Conservation (phyloP, 1,140 invertebrate species). For the Caenorhabditis tropicalis region DNA sequence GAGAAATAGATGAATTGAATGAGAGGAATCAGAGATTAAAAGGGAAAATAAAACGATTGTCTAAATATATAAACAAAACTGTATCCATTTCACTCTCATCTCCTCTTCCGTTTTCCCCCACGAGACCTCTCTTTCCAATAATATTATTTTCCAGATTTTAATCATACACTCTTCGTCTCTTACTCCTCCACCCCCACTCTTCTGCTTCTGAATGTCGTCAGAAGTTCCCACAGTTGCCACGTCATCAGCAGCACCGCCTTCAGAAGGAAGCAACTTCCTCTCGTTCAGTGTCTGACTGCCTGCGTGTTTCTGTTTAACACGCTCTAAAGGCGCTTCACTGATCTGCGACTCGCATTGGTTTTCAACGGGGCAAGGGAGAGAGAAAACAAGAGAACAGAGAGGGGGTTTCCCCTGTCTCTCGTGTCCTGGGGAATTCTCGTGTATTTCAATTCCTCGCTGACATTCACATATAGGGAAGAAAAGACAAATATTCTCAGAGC, state of each 20-base stretch:
- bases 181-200: background rate
- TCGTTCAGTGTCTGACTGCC: background rate
- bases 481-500: no score
- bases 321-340: background rate
- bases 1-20: background rate
- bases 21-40: background rate
- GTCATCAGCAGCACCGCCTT: constrained; percentile 40
- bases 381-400: background rate
- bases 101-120: background rate
- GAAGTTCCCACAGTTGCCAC: constrained; percentile 42
- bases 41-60: background rate
- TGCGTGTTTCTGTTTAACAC: background rate
- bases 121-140: background rate
- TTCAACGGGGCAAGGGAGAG: background rate
- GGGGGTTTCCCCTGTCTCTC: constrained; percentile 1
- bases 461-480: no score
- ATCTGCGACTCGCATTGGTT: background rate
- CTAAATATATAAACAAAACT: constrained; percentile 34
- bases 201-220: constrained; percentile 43
- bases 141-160: constrained; percentile 10
- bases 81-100: background rate
- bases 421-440: background rate
- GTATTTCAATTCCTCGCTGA: constrained; percentile 21
- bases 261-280: constrained; percentile 34
- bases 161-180: background rate